Evolutionary conservation across 2,888 invertebrate genomes (phyloP).

Genomic region (Anthoptus insignis): DNA sequence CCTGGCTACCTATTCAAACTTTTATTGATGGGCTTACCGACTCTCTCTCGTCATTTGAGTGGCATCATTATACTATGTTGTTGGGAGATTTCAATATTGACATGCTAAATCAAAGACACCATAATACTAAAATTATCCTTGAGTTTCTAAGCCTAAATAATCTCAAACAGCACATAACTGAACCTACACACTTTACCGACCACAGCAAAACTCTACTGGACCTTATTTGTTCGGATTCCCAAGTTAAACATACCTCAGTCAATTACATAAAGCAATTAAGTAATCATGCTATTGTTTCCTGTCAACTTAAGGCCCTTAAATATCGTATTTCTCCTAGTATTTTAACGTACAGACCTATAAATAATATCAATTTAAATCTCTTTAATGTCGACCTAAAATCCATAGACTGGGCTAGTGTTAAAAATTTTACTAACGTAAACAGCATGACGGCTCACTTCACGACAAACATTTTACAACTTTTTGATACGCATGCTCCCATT

Average conservation of each 20-base stretch:
- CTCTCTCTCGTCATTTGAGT: too few relatives aligned
- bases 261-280: too few relatives aligned
- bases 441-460: neutral
- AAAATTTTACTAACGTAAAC: neutral
- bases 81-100: neutral
- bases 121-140: neutral
- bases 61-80: too few relatives aligned
- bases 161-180: neutral
- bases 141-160: neutral
- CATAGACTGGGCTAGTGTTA: neutral
- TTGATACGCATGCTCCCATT: neutral
- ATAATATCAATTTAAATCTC: neutral
- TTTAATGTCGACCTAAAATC: neutral
- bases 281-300: too few relatives aligned
- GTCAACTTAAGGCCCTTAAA: too few relatives aligned
- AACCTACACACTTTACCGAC: neutral
- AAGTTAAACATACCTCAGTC: too few relatives aligned
- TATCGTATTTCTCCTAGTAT: too few relatives aligned
- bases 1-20: constrained; percentile 22
- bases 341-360: neutral
- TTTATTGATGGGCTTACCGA: too few relatives aligned
- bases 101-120: neutral
- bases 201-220: neutral
- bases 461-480: neutral
- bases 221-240: neutral